Conservation (phyloP, 35 echinoderm and acorn worm genomes). For the Apostichopus japonicus region DNA sequence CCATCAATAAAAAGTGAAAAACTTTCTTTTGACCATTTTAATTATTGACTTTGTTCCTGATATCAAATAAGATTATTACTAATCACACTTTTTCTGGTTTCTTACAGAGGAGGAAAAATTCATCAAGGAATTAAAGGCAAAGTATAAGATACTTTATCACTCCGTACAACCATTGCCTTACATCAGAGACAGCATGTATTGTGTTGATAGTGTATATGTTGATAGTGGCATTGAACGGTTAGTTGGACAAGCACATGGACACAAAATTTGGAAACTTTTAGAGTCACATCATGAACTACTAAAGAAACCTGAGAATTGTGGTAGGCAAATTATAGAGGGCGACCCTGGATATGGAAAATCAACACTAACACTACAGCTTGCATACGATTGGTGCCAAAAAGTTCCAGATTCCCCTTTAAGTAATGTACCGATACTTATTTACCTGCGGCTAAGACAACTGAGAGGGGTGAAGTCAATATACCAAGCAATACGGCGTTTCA, state of each 20-base stretch:
- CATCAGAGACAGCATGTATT: neutral
- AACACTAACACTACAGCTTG: neutral
- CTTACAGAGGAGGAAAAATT: too few relatives aligned
- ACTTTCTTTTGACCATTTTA: too few relatives aligned
- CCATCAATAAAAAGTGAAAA: too few relatives aligned
- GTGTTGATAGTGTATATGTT: neutral
- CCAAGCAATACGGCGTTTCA: neutral
- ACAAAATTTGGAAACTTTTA: neutral
- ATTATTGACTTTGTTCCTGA: too few relatives aligned
- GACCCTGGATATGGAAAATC: constrained; percentile 23
- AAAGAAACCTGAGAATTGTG: neutral
- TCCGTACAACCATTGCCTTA: neutral
- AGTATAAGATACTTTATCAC: neutral
- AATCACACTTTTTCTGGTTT: too few relatives aligned
- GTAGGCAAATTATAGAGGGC: neutral
- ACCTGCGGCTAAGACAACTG: constrained; percentile 1
- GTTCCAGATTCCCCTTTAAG: neutral
- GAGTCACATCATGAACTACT: neutral
- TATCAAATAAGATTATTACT: too few relatives aligned
- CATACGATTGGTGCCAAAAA: constrained; percentile 13
- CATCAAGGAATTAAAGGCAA: neutral
- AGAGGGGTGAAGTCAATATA: neutral
- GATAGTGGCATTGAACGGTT: neutral
- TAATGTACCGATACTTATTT: constrained; percentile 5
- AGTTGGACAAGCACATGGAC: neutral